Evolutionary conservation across 1,140 invertebrate genomes (phyloP).

Genomic region (Drosophila novamexicana): DNA sequence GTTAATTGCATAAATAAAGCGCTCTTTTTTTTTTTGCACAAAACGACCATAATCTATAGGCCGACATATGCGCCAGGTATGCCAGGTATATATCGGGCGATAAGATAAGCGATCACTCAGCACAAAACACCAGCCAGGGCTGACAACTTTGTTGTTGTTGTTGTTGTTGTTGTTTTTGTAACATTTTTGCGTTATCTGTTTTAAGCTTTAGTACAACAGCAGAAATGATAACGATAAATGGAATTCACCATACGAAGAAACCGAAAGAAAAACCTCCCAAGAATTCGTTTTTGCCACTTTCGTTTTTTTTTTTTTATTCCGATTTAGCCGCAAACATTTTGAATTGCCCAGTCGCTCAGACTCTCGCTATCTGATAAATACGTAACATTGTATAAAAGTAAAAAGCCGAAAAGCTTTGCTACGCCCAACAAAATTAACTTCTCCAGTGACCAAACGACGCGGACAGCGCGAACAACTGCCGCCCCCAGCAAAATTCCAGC

Average conservation of each 20-base stretch:
- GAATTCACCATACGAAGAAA: slow-evolving; percentile 69
- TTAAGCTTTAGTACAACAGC: slow-evolving; percentile 44
- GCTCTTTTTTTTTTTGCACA: slow-evolving; percentile 18
- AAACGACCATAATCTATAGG: slow-evolving; percentile 29
- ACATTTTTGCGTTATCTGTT: slow-evolving; percentile 36
- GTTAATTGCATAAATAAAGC: slow-evolving; percentile 28
- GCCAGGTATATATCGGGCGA: slow-evolving; percentile 14
- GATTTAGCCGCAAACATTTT: slow-evolving; percentile 23
- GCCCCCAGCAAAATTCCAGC: background rate
- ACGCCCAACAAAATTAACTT: slow-evolving; percentile 20
- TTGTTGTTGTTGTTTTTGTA: slow-evolving; percentile 5
- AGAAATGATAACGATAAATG: slow-evolving; percentile 61
- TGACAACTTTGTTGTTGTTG: slow-evolving; percentile 21
- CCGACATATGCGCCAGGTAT: slow-evolving; percentile 46
- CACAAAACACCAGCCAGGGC: slow-evolving; percentile 3
- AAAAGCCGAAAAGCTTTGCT: slow-evolving; percentile 24
- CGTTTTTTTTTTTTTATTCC: slow-evolving; percentile 40
- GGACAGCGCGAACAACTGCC: slow-evolving; percentile 44
- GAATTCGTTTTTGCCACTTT: slow-evolving; percentile 61
- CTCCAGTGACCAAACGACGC: slow-evolving; percentile 62
- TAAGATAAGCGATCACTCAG: slow-evolving; percentile 40
- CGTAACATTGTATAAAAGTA: slow-evolving; percentile 7
- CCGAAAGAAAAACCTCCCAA: slow-evolving; percentile 27
- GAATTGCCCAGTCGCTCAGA: slow-evolving; percentile 12
- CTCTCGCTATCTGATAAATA: slow-evolving; percentile 54